phyloP scores from a whole-genome alignment of 1,140 invertebrate species.

The Eupeodes corollae region DNA sequence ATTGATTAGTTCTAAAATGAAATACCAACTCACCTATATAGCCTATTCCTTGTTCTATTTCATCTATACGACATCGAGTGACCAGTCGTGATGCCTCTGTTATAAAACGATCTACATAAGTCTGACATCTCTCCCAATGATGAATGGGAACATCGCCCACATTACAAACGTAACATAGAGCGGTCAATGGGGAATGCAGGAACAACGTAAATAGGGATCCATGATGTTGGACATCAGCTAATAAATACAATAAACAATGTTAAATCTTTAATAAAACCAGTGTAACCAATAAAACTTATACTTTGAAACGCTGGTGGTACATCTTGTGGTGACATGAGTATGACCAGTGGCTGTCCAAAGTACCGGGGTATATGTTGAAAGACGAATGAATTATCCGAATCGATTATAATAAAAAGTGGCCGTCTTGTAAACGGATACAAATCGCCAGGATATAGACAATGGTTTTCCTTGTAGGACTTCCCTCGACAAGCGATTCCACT shows the following conservation, averaged over 20 bases:
- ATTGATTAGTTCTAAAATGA: background rate
- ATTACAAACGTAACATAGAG: conserved; percentile 86
- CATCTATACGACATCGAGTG: conserved; percentile 71
- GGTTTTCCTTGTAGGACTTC: conserved; percentile 67
- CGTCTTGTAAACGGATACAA: conserved; percentile 83
- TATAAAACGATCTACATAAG: conserved; percentile 79
- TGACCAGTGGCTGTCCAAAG: conserved; percentile 90
- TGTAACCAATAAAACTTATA: conserved; percentile 32
- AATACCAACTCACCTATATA: conserved; percentile 29
- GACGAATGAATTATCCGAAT: conserved; percentile 89
- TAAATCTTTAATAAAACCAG: background rate
- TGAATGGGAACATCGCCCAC: conserved; percentile 73
- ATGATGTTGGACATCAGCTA: conserved; percentile 74
- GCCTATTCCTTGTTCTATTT: conserved; percentile 40
- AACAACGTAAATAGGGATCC: conserved; percentile 92
- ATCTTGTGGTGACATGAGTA: conserved; percentile 88
- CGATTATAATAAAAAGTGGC: conserved; percentile 86
- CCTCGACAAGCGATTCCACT: conserved; percentile 40
- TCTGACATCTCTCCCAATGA: conserved; percentile 84
- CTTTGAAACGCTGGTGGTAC: conserved; percentile 72
- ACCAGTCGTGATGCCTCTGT: conserved; percentile 77
- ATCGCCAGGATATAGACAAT: conserved; percentile 87
- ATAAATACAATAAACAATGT: conserved; percentile 5
- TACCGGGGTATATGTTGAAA: conserved; percentile 86
- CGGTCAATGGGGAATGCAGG: conserved; percentile 85